A percentile compares a stretch with the other conserved stretches of the same genome.
These are phyloP conservation scores for Saiga tatarica DNA, from an alignment of 2,113 vertebrate genomes.

Conservation along the genomic window DNA sequence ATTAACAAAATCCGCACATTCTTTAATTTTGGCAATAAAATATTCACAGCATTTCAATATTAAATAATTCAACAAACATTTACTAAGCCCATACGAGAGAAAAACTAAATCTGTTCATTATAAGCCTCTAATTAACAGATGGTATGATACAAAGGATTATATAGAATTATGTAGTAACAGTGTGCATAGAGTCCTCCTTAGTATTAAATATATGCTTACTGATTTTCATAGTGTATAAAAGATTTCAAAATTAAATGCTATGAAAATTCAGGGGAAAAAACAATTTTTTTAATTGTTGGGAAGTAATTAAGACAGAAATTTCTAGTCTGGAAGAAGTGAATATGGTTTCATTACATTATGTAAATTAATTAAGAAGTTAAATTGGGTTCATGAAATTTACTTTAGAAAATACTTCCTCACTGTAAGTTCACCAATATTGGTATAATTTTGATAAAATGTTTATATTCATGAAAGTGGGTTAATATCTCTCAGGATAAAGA, in stretches of 20 bases:
- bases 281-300: background rate
- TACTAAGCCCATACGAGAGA: background rate
- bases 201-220: background rate
- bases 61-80: conserved; percentile 44
- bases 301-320: background rate
- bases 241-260: conserved; percentile 5
- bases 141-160: background rate
- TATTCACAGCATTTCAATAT: conserved; percentile 41
- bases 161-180: background rate
- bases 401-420: background rate
- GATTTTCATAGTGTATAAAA: background rate
- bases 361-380: conserved; percentile 41
- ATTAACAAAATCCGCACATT: conserved; percentile 50
- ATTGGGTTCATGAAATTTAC: background rate
- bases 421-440: background rate
- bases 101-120: conserved; percentile 30
- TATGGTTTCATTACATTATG: background rate
- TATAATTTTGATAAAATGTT: conserved; percentile 31
- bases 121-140: conserved; percentile 4
- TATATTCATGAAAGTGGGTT: background rate
- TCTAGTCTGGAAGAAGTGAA: background rate
- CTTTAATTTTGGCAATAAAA: conserved; percentile 61
- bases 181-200: background rate
- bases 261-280: conserved; percentile 4
- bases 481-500: background rate